These are phyloP conservation scores for Melanophora roralis DNA, from an alignment of 2,888 invertebrate genomes.

Conservation along the genomic window DNA sequence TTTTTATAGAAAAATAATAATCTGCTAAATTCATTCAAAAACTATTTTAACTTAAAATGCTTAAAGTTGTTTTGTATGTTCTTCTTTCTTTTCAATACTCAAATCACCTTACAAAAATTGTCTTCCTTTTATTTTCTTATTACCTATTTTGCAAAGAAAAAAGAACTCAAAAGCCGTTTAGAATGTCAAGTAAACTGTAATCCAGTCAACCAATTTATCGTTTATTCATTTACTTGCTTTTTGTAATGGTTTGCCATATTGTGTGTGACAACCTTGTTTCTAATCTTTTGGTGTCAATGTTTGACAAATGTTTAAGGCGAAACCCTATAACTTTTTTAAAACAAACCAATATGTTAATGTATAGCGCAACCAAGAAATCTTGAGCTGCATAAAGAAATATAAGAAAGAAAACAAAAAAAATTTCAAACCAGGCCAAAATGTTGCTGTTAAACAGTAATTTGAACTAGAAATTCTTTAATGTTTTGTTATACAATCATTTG, in stretches of 20 bases:
- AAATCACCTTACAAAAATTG: too few relatives aligned
- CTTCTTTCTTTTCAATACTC: too few relatives aligned
- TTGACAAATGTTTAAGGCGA: slow-evolving; percentile 7
- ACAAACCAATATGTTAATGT: too few relatives aligned
- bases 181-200: not conserved
- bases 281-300: slow-evolving; percentile 16
- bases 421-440: slow-evolving; percentile 19
- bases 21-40: too few relatives aligned
- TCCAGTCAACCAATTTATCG: not conserved
- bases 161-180: too few relatives aligned
- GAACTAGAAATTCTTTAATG: slow-evolving; percentile 32
- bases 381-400: not conserved
- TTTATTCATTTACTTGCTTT: not conserved
- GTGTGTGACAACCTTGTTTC: slow-evolving; percentile 41
- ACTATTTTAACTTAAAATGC: too few relatives aligned
- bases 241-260: not conserved
- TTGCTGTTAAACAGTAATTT: slow-evolving; percentile 28
- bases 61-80: too few relatives aligned
- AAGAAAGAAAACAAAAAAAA: not conserved
- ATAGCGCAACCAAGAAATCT: slow-evolving; percentile 11
- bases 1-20: too few relatives aligned
- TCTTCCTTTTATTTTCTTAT: too few relatives aligned
- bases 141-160: too few relatives aligned
- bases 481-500: slow-evolving; percentile 38
- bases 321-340: slow-evolving; percentile 48